phyloP scores from a whole-genome alignment of 2,797 vertebrate species.

The Malacoctenus gilli region DNA sequence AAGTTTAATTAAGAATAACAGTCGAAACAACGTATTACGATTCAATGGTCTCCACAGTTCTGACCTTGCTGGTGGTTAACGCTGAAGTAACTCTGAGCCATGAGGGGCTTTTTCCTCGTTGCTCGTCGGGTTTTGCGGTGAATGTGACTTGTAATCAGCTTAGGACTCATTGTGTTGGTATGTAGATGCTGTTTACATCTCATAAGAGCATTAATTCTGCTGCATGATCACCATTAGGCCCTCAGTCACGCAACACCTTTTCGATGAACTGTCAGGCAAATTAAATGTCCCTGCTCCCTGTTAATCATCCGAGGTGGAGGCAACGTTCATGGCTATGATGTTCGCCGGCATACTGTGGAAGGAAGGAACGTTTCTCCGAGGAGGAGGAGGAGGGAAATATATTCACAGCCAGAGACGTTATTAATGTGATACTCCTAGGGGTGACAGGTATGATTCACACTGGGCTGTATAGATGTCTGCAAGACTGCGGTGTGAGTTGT shows the following conservation, averaged over 20 bases:
- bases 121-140: slow-evolving; percentile 30
- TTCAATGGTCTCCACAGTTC: slow-evolving; percentile 14
- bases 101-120: slow-evolving; percentile 39
- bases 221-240: slow-evolving; percentile 47
- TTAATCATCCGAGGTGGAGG: background rate
- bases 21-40: background rate
- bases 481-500: no score
- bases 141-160: slow-evolving; percentile 74
- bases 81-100: slow-evolving; percentile 46
- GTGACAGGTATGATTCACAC: slow-evolving; percentile 6
- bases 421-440: background rate
- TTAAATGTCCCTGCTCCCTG: background rate
- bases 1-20: no score
- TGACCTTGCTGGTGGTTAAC: slow-evolving; percentile 42
- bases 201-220: slow-evolving; percentile 62
- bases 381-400: background rate
- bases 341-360: no score
- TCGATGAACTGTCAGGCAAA: slow-evolving; percentile 1
- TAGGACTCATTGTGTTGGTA: slow-evolving; percentile 59
- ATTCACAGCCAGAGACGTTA: slow-evolving; percentile 9
- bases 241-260: slow-evolving; percentile 57
- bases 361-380: background rate
- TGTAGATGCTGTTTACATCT: slow-evolving; percentile 63
- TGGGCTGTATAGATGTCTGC: background rate
- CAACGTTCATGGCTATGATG: slow-evolving; percentile 9